Evolutionary conservation across 2,113 vertebrate species (phyloP), one percentile per base, ranked within the genome.

Genomic region (Sigmodon hispidus): DNA sequence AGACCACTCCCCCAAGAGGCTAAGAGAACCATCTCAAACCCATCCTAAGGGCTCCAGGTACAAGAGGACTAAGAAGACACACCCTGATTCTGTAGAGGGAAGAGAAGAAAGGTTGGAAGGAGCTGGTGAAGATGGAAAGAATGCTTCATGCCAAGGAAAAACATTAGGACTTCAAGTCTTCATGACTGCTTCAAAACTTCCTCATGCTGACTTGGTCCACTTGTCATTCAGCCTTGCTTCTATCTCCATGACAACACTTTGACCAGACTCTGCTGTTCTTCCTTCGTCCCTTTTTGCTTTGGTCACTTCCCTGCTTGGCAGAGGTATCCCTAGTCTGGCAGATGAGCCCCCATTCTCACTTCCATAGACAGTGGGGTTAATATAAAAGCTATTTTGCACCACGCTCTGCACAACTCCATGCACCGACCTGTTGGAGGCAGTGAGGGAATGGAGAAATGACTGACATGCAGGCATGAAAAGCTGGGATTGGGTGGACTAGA

Each of bases 341-440:
- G 67, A 29, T 34, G 80, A 59, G 7, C 1, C 29, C 43, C 31
- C 7, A 34, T 4, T 7, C 21, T 29, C 0, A 1, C 22, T 40
- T 48, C 70, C 17, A 29, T 1, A 24, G n/a, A 40, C 94, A 43
- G 31, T 0, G 7, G 59, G n/a, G 7, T 70, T n/a, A 34, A 24
- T 31, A 67, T 67, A 34, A 34, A 65, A 15, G 31, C 31, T 67
- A 13, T 6, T 36, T 15, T 67, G 31, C 52, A 7, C 7, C 17
- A 34, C 0, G 36, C 6, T n/a, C 16, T n/a, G 16, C 67, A 69
- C 34, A n/a, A 5, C 17, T n/a, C 67, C 6, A 7, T n/a, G 36
- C 67, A 69, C 16, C n/a, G 67, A 17, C 67, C 67, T n/a, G 7
- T 16, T 16, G 8, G 36, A 19, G 15, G 67, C 34, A 17, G 34